phyloP scores from a whole-genome alignment of 2,113 vertebrate species.

The Ibidorhyncha struthersii region DNA sequence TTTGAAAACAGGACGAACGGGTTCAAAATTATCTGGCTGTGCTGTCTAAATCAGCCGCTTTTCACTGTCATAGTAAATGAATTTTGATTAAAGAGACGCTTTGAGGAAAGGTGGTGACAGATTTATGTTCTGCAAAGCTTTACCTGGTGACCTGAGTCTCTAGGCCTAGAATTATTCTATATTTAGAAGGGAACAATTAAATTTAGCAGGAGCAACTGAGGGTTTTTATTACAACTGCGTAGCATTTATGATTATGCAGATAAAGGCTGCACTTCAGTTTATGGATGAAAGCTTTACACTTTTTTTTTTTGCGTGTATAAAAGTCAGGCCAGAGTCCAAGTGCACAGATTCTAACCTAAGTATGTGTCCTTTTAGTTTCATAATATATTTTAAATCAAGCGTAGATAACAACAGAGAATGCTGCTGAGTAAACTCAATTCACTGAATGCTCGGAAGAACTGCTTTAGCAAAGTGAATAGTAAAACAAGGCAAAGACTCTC shows the following conservation, averaged over 20 bases:
- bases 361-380: not conserved
- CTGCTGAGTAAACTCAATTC: not conserved
- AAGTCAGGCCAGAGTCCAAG: not conserved
- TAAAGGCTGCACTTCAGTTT: not conserved
- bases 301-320: not conserved
- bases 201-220: not conserved
- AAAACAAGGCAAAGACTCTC: not conserved
- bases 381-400: not conserved
- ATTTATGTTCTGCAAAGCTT: conserved; percentile 39
- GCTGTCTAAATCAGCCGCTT: not conserved
- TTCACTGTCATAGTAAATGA: conserved; percentile 37
- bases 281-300: not conserved
- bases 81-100: conserved; percentile 52
- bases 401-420: not conserved
- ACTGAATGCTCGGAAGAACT: not conserved
- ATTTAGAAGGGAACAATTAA: conserved; percentile 33
- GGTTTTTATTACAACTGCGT: not conserved
- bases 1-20: conserved; percentile 37
- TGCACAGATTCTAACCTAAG: not conserved
- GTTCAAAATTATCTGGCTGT: conserved; percentile 37
- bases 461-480: not conserved
- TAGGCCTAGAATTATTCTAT: conserved; percentile 5
- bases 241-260: not conserved
- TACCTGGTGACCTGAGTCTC: conserved; percentile 46
- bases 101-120: conserved; percentile 28